phyloP scores from a whole-genome alignment of 2,113 vertebrate genomes.

The Zapus hudsonius region DNA sequence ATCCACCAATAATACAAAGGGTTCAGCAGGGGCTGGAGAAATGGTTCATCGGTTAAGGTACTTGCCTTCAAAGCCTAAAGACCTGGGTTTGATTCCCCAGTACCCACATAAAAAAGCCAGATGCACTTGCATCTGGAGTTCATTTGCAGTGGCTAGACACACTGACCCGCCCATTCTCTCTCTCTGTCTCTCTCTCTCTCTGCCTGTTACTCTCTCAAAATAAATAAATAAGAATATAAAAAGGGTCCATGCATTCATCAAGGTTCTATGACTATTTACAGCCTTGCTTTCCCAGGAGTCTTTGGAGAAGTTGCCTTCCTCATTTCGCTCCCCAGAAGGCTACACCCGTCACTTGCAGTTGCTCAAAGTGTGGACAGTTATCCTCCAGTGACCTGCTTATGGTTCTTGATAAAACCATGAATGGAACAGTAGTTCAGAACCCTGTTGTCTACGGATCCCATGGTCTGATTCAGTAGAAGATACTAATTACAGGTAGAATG shows the following conservation, averaged over 20 bases:
- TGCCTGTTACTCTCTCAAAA: too few relatives aligned
- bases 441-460: neutral
- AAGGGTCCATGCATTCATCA: neutral
- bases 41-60: too few relatives aligned
- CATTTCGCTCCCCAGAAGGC: neutral
- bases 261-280: neutral
- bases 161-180: too few relatives aligned
- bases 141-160: too few relatives aligned
- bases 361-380: neutral
- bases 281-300: neutral
- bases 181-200: too few relatives aligned
- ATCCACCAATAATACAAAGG: neutral
- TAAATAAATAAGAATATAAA: too few relatives aligned
- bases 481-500: neutral
- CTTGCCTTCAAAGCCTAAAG: too few relatives aligned
- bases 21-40: too few relatives aligned
- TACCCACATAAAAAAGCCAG: too few relatives aligned
- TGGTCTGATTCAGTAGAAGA: neutral
- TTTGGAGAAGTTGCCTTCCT: neutral
- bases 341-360: neutral
- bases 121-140: too few relatives aligned
- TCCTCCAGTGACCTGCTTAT: constrained; percentile 15
- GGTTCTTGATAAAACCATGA: neutral
- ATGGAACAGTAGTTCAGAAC: neutral
- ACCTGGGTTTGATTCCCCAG: too few relatives aligned